Evolutionary conservation across 2,797 vertebrate species (phyloP), one percentile per base, ranked within the genome.

Genomic region (Hippocampus kuda): DNA sequence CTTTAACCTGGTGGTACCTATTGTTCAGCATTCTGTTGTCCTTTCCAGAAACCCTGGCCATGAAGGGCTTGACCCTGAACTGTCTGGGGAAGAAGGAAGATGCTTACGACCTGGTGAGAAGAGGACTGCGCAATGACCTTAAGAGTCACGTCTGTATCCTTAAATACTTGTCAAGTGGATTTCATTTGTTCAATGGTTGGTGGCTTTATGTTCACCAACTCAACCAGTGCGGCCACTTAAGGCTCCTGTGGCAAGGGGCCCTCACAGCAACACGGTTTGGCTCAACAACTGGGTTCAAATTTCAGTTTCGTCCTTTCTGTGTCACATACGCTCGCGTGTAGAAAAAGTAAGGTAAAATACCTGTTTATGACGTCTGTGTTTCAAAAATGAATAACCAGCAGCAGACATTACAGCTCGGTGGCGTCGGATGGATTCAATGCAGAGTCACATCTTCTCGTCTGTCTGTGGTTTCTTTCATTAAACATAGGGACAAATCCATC

Each of bases 111-210:
- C 90, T 98, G 83, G 97, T 99, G 80, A 94, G 97, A 70, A 90
- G 94, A 87, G 97, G 97, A 70, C 91, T 99, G 57, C 93, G 96
- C 82, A 99, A 99, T 70, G 96, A 99, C 89, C 92, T 99, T 74
- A 95, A 92, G 90, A 99, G 97, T 88, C 97, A 99, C 75, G 97
- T 99, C 88, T 99, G 97, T 97, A 99, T 99, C 97, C 94, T 97
- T 92, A 60, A 41, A 41, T 27, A 20, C 42, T 9, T 56, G 22
- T 22, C 6, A 48, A 44, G 20, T 24, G 27, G 7, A 34, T 26
- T 24, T 26, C 13, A 44, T 64, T n/a, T n/a, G 9, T 54, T 54
- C 4, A 5, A 26, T 16, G 41, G 22, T 15, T 15, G 22, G n/a
- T 64, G 22, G 38, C 26, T 44, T 64, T 12, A 13, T 64, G 41